Evolutionary conservation across 2,888 invertebrate species (phyloP), one percentile per base, ranked within the genome.

Genomic region (Ophion obscuratus): DNA sequence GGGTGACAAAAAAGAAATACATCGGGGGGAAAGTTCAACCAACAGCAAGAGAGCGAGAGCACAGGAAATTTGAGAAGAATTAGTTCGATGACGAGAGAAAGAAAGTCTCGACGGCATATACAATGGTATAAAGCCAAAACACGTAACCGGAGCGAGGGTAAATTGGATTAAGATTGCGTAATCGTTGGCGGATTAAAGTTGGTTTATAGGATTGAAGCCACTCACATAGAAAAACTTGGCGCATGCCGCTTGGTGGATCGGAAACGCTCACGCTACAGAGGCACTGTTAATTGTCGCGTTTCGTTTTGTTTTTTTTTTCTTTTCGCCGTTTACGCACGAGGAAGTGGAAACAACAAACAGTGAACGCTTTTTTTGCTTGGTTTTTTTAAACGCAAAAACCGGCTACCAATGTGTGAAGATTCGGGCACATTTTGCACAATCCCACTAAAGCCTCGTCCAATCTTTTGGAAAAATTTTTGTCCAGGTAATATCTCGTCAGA

Each of bases 381-480:
- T 66, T 71, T 68, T 82, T 89, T 89, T 87, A 91, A 91, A 88
- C 64, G 84, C 87, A 91, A 90, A 90, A 88, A 27, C 62, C 57
- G 84, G 88, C 90, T 95, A 97, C 97, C 94, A 97, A 92, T 7
- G 97, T 97, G 80, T 96, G 95, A 67, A 97, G 93, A 90, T 95
- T 95, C 31, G 95, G 95, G 92, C 97, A 97, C 89, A 96, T 95
- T 74, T 96, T 94, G 86, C 96, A 96, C 86, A 98, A 94, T 85
- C 96, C 94, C 70, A 98, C 93, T 79, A 97, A 92, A 70, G 96
- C 93, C 27, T 96, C 95, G 91, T 98, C 98, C 62, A 96, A 95
- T 90, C 98, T 95, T 83, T 96, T 96, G 78, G 95, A 94, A 94
- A 97, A 98, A 1, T 96, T 95, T 90, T 96, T 96, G 4, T 96